A percentile compares a stretch with the other conserved stretches of the same genome.
Evolutionary conservation across 2,888 invertebrate genomes (phyloP).

Genomic region (Nymphalis polychloros): DNA sequence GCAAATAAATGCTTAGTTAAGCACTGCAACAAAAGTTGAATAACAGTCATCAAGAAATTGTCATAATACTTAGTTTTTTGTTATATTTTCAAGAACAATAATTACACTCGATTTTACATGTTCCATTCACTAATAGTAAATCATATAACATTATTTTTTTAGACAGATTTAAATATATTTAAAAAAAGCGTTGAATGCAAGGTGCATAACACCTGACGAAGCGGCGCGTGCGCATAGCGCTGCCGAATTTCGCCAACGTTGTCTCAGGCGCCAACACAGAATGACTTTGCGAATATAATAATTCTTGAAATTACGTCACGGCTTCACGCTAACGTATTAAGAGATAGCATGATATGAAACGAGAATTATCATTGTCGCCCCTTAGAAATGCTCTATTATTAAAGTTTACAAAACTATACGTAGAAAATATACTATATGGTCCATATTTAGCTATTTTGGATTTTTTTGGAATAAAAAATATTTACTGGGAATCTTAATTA

Average conservation of each 20-base stretch:
- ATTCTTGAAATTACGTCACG: constrained; percentile 40
- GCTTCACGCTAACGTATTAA: constrained; percentile 33
- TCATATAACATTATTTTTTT: too few relatives aligned
- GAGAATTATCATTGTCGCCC: constrained; percentile 17
- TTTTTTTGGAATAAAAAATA: too few relatives aligned
- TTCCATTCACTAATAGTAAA: background rate
- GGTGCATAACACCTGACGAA: constrained; percentile 45
- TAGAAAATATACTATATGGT: too few relatives aligned
- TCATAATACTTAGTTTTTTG: constrained; percentile 17
- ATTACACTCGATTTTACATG: background rate
- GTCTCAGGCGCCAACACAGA: constrained; percentile 39
- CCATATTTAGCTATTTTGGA: too few relatives aligned
- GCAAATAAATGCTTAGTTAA: constrained; percentile 45
- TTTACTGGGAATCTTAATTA: too few relatives aligned
- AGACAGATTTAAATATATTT: too few relatives aligned
- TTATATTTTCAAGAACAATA: constrained; percentile 6
- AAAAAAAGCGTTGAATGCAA: constrained; percentile 13
- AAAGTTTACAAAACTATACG: background rate
- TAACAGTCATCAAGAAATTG: constrained; percentile 25
- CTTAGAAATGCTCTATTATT: background rate
- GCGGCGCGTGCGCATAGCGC: constrained; percentile 44
- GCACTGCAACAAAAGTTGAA: constrained; percentile 33
- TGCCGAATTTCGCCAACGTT: constrained; percentile 49
- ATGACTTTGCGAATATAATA: constrained; percentile 41
- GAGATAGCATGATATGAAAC: constrained; percentile 19